phyloP scores from a whole-genome alignment of 2,797 vertebrate genomes.

The Iguana delicatissima region DNA sequence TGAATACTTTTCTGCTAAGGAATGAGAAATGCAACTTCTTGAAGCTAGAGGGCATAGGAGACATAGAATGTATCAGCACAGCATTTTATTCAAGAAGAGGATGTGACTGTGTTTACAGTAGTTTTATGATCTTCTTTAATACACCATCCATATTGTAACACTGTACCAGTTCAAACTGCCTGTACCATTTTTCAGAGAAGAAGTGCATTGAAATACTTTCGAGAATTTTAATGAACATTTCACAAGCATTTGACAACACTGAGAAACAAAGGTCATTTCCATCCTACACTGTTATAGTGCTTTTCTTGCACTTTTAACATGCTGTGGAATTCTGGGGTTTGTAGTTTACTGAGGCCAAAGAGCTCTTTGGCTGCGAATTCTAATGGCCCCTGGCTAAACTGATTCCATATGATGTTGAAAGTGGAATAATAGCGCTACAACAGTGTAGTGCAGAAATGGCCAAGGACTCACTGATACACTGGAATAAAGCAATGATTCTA shows the following conservation, averaged over 20 bases:
- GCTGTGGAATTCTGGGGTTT: too few relatives aligned
- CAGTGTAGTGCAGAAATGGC: too few relatives aligned
- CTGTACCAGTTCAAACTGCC: background rate
- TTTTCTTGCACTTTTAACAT: too few relatives aligned
- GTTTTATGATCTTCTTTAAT: slow-evolving; percentile 19
- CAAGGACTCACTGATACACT: background rate
- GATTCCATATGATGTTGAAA: too few relatives aligned
- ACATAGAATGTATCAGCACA: slow-evolving; percentile 52
- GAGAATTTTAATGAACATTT: slow-evolving; percentile 15
- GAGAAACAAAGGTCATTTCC: background rate
- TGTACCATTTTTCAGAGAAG: slow-evolving; percentile 21
- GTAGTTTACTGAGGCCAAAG: too few relatives aligned
- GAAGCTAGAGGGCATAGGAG: slow-evolving; percentile 78
- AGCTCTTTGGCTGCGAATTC: too few relatives aligned
- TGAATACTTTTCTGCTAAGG: background rate
- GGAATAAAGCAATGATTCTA: background rate
- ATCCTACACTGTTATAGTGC: too few relatives aligned
- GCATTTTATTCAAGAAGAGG: background rate
- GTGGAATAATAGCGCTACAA: too few relatives aligned
- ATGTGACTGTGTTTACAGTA: slow-evolving; percentile 10
- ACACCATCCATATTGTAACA: background rate
- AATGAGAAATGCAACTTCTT: slow-evolving; percentile 62
- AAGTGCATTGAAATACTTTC: background rate
- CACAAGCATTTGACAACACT: slow-evolving; percentile 9
- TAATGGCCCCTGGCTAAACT: too few relatives aligned